These are phyloP conservation scores for Temnothorax curvispinosus DNA, from an alignment of 1,140 invertebrate genomes.

Conservation along the genomic window DNA sequence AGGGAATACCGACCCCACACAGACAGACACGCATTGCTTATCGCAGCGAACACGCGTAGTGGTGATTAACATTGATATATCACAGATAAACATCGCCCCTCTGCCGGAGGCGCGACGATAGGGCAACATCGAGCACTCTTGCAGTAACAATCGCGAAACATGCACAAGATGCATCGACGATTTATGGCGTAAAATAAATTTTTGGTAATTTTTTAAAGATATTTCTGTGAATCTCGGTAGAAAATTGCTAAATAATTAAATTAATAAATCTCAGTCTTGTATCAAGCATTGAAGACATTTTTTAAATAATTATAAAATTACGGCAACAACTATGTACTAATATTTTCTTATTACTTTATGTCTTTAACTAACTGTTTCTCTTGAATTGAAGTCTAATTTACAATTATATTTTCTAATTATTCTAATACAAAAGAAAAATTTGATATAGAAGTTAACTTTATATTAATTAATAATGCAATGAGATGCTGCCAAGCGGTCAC, in stretches of 20 bases:
- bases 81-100: slow-evolving; percentile 36
- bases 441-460: background rate
- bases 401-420: background rate
- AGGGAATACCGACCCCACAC: slow-evolving; percentile 11
- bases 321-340: background rate
- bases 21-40: slow-evolving; percentile 31
- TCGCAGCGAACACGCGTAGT: slow-evolving; percentile 27
- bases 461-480: background rate
- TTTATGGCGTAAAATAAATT: background rate
- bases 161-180: background rate
- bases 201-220: background rate
- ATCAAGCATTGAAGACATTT: background rate
- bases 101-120: background rate
- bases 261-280: background rate
- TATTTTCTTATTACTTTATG: background rate
- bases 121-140: slow-evolving; percentile 1
- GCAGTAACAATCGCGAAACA: slow-evolving; percentile 24
- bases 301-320: background rate
- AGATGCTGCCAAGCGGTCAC: background rate
- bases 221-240: background rate
- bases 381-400: background rate
- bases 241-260: background rate
- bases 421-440: background rate
- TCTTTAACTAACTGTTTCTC: background rate
- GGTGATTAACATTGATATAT: slow-evolving; percentile 57